These are phyloP conservation scores for Oreochromis tanganicae DNA, from an alignment of 2,113 vertebrate genomes.

Conservation along the genomic window DNA sequence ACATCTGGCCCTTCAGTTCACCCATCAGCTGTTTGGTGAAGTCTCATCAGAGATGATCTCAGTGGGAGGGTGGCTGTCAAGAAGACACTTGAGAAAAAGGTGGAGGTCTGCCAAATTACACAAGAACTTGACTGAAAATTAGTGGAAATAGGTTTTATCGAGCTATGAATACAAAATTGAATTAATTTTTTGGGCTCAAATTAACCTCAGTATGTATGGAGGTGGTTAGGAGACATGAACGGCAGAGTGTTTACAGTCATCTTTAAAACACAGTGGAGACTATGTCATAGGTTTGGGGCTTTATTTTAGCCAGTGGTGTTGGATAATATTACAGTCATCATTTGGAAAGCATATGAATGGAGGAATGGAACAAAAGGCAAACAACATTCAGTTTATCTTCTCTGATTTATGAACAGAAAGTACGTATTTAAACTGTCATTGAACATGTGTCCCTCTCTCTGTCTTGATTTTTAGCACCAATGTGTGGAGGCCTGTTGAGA, in stretches of 20 bases:
- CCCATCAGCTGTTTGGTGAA: not conserved
- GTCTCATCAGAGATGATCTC: not conserved
- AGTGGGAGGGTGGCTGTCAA: not conserved
- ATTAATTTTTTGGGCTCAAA: not conserved
- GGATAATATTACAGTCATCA: not conserved
- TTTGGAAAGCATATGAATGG: not conserved
- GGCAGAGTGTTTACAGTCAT: not conserved
- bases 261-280: not conserved
- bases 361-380: not conserved
- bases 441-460: not conserved
- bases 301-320: not conserved
- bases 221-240: not conserved
- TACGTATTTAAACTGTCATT: not conserved
- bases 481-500: slow-evolving; percentile 88
- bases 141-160: not conserved
- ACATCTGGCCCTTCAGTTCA: not conserved
- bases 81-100: not conserved
- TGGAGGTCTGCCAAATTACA: not conserved
- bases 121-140: not conserved
- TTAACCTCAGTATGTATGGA: not conserved
- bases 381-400: not conserved
- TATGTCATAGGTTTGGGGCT: not conserved
- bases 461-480: slow-evolving; percentile 76
- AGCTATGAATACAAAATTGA: not conserved
- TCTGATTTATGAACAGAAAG: not conserved